These are phyloP conservation scores for Pseudorasbora parva DNA, from an alignment of 2,113 vertebrate species.

Conservation along the genomic window DNA sequence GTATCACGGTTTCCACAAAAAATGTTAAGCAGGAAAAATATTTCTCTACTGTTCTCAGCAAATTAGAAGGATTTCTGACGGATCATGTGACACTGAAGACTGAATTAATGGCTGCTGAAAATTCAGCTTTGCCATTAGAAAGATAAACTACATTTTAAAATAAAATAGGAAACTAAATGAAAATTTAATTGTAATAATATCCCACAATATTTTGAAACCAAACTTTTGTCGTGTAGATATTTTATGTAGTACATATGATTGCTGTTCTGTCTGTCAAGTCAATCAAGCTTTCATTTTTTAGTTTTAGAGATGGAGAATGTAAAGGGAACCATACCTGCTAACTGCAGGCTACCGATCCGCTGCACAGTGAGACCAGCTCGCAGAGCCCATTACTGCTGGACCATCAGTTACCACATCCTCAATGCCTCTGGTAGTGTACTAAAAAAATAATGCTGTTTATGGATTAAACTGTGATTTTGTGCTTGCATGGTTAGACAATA, in stretches of 20 bases:
- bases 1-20: neutral
- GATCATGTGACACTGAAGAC: too few species aligned
- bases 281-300: slow-evolving; percentile 57
- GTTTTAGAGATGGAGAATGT: slow-evolving; percentile 81
- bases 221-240: neutral
- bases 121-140: neutral
- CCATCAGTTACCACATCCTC: slow-evolving; percentile 78
- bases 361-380: slow-evolving; percentile 72
- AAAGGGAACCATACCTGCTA: slow-evolving; percentile 76
- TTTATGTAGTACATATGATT: neutral
- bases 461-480: neutral
- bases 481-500: neutral
- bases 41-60: neutral
- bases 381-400: slow-evolving; percentile 80
- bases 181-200: neutral
- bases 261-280: neutral
- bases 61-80: too few species aligned
- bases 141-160: neutral
- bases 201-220: neutral
- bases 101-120: too few species aligned
- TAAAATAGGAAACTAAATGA: neutral
- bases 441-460: slow-evolving; percentile 13
- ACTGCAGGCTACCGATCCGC: slow-evolving; percentile 73
- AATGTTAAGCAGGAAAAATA: neutral
- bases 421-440: slow-evolving; percentile 71